A percentile compares a stretch with the other conserved stretches of the same genome.
phyloP scores from a whole-genome alignment of 30 jellyfish, hydroid and myxozoan genomes.

The Phacellophora camtschatica region DNA sequence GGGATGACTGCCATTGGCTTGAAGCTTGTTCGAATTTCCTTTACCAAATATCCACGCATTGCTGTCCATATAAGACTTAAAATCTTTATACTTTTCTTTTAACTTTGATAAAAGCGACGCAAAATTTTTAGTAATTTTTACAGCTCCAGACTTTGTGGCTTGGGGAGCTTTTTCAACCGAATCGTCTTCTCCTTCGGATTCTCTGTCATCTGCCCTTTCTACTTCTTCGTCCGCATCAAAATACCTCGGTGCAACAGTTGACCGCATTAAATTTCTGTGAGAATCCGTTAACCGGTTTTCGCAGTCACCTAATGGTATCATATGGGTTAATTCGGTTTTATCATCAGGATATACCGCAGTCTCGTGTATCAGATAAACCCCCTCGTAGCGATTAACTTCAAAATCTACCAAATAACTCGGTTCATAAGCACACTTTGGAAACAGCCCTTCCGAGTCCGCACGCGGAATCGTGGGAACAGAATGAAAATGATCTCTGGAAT shows the following conservation, averaged over 20 bases:
- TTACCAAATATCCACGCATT: constrained; percentile 20
- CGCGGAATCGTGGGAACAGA: constrained; percentile 22
- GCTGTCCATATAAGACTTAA: constrained; percentile 2
- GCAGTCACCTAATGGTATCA: constrained; percentile 55
- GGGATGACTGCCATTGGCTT: background rate
- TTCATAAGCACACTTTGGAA: constrained; percentile 65
- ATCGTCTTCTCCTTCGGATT: background rate
- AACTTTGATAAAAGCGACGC: background rate
- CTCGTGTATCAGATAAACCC: constrained; percentile 85
- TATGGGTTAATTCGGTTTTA: constrained; percentile 75
- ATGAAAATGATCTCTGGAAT: constrained; percentile 66
- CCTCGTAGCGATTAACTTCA: constrained; percentile 87
- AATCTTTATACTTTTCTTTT: constrained; percentile 5
- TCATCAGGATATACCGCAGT: constrained; percentile 92
- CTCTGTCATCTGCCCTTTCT: background rate
- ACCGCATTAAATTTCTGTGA: constrained; percentile 50
- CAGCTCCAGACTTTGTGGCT: background rate
- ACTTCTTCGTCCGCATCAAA: background rate
- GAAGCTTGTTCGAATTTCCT: background rate
- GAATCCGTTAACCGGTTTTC: constrained; percentile 68
- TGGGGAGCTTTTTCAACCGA: background rate
- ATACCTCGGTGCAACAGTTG: background rate
- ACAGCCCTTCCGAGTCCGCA: constrained; percentile 39
- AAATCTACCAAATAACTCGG: constrained; percentile 90
- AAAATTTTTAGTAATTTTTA: background rate